Percentiles rank a stretch among this genome's conserved stretches.
Conservation (phyloP, 2,113 vertebrate species). For the Cebus imitator region DNA sequence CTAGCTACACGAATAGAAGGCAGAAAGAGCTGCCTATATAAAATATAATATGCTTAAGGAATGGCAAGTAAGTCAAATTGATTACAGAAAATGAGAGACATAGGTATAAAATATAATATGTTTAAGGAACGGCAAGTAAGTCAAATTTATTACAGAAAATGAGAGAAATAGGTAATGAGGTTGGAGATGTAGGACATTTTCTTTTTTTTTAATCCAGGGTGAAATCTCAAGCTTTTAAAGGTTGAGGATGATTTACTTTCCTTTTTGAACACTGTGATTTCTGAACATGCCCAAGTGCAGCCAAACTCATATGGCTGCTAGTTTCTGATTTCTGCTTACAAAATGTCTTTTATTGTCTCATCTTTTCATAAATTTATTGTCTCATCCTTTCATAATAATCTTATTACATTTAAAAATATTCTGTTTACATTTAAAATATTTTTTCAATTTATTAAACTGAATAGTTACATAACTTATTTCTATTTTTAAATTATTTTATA, state of each 20-base stretch:
- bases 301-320: not conserved
- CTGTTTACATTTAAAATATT: not conserved
- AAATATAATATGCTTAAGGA: not conserved
- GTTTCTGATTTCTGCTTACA: not conserved
- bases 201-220: not conserved
- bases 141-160: not conserved
- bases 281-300: not conserved
- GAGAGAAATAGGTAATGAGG: not conserved
- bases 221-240: not conserved
- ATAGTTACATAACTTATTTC: not conserved
- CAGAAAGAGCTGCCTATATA: not conserved
- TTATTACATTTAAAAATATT: not conserved
- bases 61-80: not conserved
- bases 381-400: not conserved
- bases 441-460: not conserved
- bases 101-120: not conserved
- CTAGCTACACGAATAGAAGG: not conserved
- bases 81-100: not conserved
- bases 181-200: not conserved
- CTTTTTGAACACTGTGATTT: not conserved
- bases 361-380: not conserved
- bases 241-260: not conserved
- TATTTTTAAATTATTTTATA: not conserved
- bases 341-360: not conserved
- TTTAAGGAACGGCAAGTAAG: not conserved